Base-by-base conservation (phyloP, 2,888 invertebrate species). In the Amiota minor region DNA sequence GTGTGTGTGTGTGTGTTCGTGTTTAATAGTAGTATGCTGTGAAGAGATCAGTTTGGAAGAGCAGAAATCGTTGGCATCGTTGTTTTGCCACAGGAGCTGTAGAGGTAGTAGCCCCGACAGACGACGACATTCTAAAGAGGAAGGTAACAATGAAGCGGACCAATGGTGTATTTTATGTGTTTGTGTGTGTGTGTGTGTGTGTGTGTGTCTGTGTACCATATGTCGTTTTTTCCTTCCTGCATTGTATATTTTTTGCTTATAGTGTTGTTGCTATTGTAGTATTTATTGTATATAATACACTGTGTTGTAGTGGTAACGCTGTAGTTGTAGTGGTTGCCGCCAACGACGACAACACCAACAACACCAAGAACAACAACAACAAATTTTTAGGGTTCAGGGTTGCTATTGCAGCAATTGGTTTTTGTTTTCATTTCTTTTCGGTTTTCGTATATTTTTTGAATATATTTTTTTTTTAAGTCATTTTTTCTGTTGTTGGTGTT, bases 201-300 rank as follows among this genome's bases (percentile, higher is more conserved):
- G 35, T 35, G 35, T 35, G 35, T 35, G 35, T 35, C 6, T 35
- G 35, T 35, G 59, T 47, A 35, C 61, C 71, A 71, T 71, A 62
- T 71, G 71, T 71, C 71, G 61, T 62, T 71, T 64, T 35, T 76
- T 59, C 14, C 55, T 70, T 70, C n/a, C 61, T 62, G 61, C 62
- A n/a, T 16, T 35, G 45, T 16, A 14, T 62, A 11, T 55, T 14
- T 14, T 46, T 16, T 55, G 9, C 35, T 53, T 55, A 20, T 61
- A 12, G 53, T 53, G 14, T n/a, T 69, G 14, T 50, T 50, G 35
- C 47, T 65, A 47, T 6, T 23, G n/a, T n/a, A n/a, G 23, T 23
- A 3, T 55, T 35, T 11, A 59, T 18, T 18, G 53, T 69, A 14
- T 68, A 35, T 35, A 35, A 35, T 35, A 11, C 59, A 18, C 59